Conservation (phyloP, 2,888 invertebrate genomes). For the Temnothorax rugatulus region DNA sequence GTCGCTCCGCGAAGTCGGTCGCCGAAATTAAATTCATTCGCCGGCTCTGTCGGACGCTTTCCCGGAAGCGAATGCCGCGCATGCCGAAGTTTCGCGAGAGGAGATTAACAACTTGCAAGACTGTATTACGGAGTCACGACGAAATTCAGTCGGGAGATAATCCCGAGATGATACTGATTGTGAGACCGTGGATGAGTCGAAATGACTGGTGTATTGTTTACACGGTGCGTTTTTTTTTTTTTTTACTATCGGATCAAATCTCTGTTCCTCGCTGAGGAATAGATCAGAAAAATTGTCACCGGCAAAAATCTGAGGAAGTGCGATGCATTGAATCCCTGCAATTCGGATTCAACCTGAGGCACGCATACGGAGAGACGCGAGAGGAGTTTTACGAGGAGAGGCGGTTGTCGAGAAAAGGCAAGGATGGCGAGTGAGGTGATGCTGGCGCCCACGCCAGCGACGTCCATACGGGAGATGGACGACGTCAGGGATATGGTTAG, state of each 20-base stretch:
- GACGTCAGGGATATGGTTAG: constrained; percentile 85
- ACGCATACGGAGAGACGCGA: neutral
- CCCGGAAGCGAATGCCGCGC: constrained; percentile 20
- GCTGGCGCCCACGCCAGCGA: constrained; percentile 83
- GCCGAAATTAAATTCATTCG: constrained; percentile 27
- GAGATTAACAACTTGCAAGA: neutral
- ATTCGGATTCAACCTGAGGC: neutral
- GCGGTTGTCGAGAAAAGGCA: neutral
- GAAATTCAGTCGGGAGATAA: neutral
- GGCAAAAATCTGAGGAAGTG: constrained; percentile 16
- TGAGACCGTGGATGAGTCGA: neutral
- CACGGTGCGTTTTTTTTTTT: neutral
- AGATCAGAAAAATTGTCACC: neutral
- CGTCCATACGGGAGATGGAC: constrained; percentile 83
- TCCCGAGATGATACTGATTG: neutral
- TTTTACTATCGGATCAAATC: constrained; percentile 3
- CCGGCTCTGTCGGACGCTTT: neutral
- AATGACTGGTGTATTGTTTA: neutral
- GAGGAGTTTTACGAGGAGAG: neutral
- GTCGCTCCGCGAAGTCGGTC: constrained; percentile 14
- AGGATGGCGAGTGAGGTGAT: constrained; percentile 82
- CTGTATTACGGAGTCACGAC: neutral
- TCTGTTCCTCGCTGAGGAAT: neutral
- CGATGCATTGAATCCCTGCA: too few relatives aligned
- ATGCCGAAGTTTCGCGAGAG: constrained; percentile 3